phyloP scores from a whole-genome alignment of 2,113 vertebrate species.

The Sporophila hypoxantha region DNA sequence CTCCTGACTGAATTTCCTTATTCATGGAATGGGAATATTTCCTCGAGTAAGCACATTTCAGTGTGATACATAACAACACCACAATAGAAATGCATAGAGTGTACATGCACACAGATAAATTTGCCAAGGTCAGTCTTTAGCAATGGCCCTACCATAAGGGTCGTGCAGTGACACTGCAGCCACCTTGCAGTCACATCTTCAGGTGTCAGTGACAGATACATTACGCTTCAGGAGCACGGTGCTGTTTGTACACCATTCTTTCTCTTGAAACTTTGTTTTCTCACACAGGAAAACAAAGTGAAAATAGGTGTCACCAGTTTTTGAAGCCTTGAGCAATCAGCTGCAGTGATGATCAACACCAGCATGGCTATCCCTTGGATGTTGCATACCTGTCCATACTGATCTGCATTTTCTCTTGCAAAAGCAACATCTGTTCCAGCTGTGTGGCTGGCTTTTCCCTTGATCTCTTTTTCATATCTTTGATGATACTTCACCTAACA shows the following conservation, averaged over 20 bases:
- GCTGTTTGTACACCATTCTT: neutral
- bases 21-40: neutral
- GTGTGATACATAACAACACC: accelerated
- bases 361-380: neutral
- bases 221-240: neutral
- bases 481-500: slow-evolving; percentile 84
- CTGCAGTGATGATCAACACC: neutral
- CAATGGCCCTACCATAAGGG: neutral
- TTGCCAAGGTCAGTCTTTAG: neutral
- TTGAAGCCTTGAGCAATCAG: neutral
- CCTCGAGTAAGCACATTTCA: neutral
- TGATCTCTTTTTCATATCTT: slow-evolving; percentile 84
- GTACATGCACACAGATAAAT: neutral
- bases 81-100: neutral
- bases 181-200: neutral
- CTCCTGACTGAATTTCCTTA: neutral
- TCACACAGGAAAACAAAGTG: neutral
- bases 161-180: neutral
- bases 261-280: neutral
- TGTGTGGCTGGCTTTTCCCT: slow-evolving; percentile 79
- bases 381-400: slow-evolving; percentile 75
- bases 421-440: slow-evolving; percentile 63
- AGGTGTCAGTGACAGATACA: neutral
- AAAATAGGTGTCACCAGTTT: neutral
- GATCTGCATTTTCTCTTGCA: slow-evolving; percentile 72